Base-by-base conservation (phyloP, 2,797 vertebrate genomes). In the Coregonus sp. region DNA sequence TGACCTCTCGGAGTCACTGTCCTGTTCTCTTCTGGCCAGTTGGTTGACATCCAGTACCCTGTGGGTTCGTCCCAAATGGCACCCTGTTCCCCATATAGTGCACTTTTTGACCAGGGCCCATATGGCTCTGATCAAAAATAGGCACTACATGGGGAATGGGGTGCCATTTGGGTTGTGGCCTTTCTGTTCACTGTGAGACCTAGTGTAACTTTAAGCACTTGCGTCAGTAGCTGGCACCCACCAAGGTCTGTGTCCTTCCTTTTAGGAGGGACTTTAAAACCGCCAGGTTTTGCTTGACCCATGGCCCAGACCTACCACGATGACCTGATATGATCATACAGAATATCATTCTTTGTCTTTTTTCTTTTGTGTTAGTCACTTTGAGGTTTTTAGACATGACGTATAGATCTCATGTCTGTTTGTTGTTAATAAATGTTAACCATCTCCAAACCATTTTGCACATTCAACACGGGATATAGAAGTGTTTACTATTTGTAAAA, bases 381-480 rank as follows among this genome's bases (percentile, higher is more conserved):
- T 78, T 72, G 75, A 73, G 70, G 40, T 82, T 80, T n/a, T 37
- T 47, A 54, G 80, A 73, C 50, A 75, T 63, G 78, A 78, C 75
- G 75, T 74, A 40, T 56, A 78, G 88, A 92, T 86, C 89, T 90
- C n/a, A 88, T 79, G 75, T 89, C 82, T 85, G 33, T 88, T 86
- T 83, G 83, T 88, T 86, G 85, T 84, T 85, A 77, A 78, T 84
- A 72, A 1, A 81, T 79, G 87, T 84, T 87, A 75, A 87, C 83
- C 88, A 87, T 88, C 88, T 88, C 83, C 86, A 80, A 83, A 82
- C 72, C 84, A 72, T 84, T 92, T 90, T 91, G 88, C 91, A 89
- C 90, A 89, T 81, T 85, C 75, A 63, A 25, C 86, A 81, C 78
- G 71, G 72, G 70, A 59, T 47, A 47, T 47, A 12, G 77, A 69